Percentiles rank a stretch among this genome's conserved stretches.
Conservation (phyloP, 1,140 invertebrate genomes). For the Procambarus virginalis region DNA sequence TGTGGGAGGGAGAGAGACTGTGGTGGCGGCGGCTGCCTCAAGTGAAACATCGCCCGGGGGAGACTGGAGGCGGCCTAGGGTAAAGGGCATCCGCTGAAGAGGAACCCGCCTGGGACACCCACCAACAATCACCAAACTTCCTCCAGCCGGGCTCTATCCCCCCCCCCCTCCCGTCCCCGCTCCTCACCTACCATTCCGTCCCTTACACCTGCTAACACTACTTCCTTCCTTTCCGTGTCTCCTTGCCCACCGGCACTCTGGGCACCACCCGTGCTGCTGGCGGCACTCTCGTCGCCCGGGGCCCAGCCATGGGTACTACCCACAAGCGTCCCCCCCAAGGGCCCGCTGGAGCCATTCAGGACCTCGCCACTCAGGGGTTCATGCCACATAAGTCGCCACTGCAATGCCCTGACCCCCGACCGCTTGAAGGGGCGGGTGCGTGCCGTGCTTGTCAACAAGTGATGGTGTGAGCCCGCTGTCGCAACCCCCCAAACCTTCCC, state of each 20-base stretch:
- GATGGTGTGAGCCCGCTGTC: too few relatives aligned
- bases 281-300: too few relatives aligned
- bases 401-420: too few relatives aligned
- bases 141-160: not conserved
- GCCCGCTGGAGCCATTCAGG: not conserved
- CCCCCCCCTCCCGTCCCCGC: not conserved
- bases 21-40: slow-evolving; percentile 52
- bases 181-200: slow-evolving; percentile 8
- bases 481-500: too few relatives aligned
- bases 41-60: slow-evolving; percentile 65
- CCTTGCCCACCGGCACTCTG: not conserved
- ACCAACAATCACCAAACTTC: slow-evolving; percentile 23
- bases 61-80: slow-evolving; percentile 47
- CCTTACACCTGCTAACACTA: not conserved
- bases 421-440: not conserved
- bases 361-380: not conserved
- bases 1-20: slow-evolving; percentile 20
- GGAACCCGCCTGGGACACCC: slow-evolving; percentile 63
- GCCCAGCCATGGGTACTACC: too few relatives aligned
- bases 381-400: too few relatives aligned
- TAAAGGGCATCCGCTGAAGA: slow-evolving; percentile 63
- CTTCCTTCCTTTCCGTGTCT: not conserved
- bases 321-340: too few relatives aligned
- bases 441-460: slow-evolving; percentile 15
- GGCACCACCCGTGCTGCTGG: too few relatives aligned